A percentile compares a stretch with the other conserved stretches of the same genome.
These are phyloP conservation scores for Carcharodon carcharias DNA, from an alignment of 2,797 vertebrate genomes.

Conservation along the genomic window DNA sequence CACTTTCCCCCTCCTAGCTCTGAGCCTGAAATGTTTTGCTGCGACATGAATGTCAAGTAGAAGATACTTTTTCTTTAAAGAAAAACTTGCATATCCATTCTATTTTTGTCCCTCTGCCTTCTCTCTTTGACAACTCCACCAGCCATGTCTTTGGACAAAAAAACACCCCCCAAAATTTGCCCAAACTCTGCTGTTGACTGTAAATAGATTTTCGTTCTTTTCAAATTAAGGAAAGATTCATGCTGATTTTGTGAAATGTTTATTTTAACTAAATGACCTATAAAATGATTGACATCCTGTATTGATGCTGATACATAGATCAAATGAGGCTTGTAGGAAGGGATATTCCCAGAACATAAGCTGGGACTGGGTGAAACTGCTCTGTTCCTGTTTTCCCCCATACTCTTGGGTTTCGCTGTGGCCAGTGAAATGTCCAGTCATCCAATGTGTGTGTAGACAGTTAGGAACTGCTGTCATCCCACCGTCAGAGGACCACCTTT, in stretches of 20 bases:
- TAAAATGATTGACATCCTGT: neutral
- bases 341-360: neutral
- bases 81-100: neutral
- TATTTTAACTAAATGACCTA: neutral
- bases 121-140: neutral
- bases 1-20: neutral
- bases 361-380: no score
- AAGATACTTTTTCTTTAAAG: neutral
- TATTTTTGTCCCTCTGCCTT: neutral
- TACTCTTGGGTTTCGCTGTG: no score
- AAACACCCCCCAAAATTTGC: neutral
- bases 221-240: neutral
- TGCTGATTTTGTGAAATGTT: neutral
- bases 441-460: neutral
- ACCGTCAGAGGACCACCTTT: no score
- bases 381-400: neutral
- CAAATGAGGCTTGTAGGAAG: neutral
- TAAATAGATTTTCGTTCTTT: neutral
- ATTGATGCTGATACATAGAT: neutral
- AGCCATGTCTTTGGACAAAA: neutral
- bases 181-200: neutral
- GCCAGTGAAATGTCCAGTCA: no score
- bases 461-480: no score
- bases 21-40: neutral
- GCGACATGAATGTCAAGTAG: neutral